Evolutionary conservation across 2,888 invertebrate species (phyloP).

Genomic region (Chironomus tentans): DNA sequence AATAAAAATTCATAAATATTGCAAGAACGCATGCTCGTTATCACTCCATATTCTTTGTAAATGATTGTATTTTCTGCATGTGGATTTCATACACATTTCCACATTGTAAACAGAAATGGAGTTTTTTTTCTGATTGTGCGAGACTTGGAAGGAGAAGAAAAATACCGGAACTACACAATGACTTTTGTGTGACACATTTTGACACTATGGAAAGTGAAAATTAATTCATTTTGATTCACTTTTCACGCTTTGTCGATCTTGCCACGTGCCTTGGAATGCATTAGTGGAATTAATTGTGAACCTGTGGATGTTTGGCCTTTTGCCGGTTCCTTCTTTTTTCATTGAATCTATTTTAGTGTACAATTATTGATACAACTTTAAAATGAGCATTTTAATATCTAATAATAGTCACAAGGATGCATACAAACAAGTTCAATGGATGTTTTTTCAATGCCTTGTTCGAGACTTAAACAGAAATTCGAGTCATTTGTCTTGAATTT

Average conservation of each 20-base stretch:
- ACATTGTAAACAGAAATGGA: background rate
- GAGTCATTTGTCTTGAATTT: too few species aligned
- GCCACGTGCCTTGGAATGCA: conserved; percentile 14
- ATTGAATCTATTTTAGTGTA: background rate
- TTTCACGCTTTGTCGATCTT: background rate
- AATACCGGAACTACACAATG: background rate
- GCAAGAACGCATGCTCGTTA: conserved; percentile 25
- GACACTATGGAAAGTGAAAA: conserved; percentile 5
- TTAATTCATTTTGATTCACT: conserved; percentile 14
- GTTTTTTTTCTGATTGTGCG: background rate
- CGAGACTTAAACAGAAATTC: too few species aligned
- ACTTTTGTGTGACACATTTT: background rate
- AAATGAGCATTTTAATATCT: too few species aligned
- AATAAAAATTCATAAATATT: conserved; percentile 19
- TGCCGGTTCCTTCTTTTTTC: background rate
- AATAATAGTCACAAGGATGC: too few species aligned
- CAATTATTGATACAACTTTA: too few species aligned
- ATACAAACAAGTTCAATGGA: too few species aligned
- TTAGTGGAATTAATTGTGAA: conserved; percentile 22
- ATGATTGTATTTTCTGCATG: background rate
- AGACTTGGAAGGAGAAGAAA: too few species aligned
- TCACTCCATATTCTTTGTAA: conserved; percentile 10
- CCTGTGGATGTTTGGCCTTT: background rate
- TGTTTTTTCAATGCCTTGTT: too few species aligned
- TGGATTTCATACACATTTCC: background rate